Conservation (phyloP, 2,888 invertebrate species). For the Blastobasis lacticolella region DNA sequence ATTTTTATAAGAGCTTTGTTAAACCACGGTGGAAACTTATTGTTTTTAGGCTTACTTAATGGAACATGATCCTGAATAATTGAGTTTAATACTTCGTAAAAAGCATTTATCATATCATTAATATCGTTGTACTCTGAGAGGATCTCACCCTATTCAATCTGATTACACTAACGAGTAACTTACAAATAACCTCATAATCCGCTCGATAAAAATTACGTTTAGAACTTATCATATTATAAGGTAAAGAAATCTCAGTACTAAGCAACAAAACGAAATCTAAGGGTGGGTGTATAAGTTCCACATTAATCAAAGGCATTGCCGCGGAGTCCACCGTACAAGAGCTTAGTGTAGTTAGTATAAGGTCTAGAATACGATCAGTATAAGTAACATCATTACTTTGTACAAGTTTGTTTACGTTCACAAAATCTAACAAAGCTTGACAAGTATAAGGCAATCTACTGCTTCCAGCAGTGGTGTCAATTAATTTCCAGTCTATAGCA, state of each 20-base stretch:
- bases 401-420: slow-evolving; percentile 1
- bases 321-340: background rate
- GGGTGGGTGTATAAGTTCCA: slow-evolving; percentile 5
- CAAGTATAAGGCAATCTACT: background rate
- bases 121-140: background rate
- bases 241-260: background rate
- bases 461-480: background rate
- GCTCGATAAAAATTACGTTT: slow-evolving; percentile 4
- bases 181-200: slow-evolving; percentile 1
- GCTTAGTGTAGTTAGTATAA: slow-evolving; percentile 1
- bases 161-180: background rate
- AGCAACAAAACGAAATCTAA: slow-evolving; percentile 1
- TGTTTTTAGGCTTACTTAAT: background rate
- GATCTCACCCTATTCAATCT: background rate
- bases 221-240: background rate
- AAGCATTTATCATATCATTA: slow-evolving; percentile 2
- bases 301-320: background rate
- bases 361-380: slow-evolving; percentile 2
- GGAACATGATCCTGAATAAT: slow-evolving; percentile 2
- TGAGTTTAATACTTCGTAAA: background rate
- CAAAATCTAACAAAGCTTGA: slow-evolving; percentile 5
- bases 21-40: slow-evolving; percentile 6
- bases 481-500: slow-evolving; percentile 1
- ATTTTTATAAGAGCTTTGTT: slow-evolving; percentile 1
- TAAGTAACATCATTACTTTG: slow-evolving; percentile 6